Conservation (phyloP, 2,797 vertebrate genomes). For the Melanotaenia trifasciata region DNA sequence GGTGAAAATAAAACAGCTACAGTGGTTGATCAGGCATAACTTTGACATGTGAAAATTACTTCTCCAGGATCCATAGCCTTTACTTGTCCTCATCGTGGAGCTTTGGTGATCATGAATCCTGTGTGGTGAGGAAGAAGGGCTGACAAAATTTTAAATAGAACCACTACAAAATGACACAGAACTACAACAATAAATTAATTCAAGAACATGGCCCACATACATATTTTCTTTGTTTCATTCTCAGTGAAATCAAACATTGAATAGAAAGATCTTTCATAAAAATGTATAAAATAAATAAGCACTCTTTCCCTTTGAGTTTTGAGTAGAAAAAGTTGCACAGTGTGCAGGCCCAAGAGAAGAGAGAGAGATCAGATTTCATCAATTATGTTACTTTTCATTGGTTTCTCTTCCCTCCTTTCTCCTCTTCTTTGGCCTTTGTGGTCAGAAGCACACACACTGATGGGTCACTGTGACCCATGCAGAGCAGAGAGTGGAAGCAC, state of each 20-base stretch:
- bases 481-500: conserved; percentile 10
- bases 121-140: conserved; percentile 14
- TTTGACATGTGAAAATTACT: not conserved
- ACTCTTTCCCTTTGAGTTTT: conserved; percentile 89
- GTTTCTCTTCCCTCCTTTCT: conserved; percentile 39
- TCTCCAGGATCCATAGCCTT: conserved; percentile 6
- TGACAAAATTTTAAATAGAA: conserved; percentile 33
- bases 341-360: conserved; percentile 73
- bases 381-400: conserved; percentile 36
- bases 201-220: conserved; percentile 54
- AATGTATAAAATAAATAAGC: conserved; percentile 99
- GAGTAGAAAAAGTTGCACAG: conserved; percentile 89
- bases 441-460: conserved; percentile 44
- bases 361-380: conserved; percentile 41
- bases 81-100: conserved; percentile 33
- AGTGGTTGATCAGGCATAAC: conserved; percentile 27
- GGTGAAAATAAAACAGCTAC: conserved; percentile 34
- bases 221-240: conserved; percentile 46
- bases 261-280: conserved; percentile 96
- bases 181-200: conserved; percentile 76
- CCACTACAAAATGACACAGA: conserved; percentile 34
- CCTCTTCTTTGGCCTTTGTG: conserved; percentile 52
- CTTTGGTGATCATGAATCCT: conserved; percentile 19
- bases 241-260: conserved; percentile 72
- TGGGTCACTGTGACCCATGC: conserved; percentile 36